Percentiles rank a stretch among this genome's conserved stretches.
These are phyloP conservation scores for Corvus cornix DNA, from an alignment of 2,113 vertebrate species.

Conservation along the genomic window DNA sequence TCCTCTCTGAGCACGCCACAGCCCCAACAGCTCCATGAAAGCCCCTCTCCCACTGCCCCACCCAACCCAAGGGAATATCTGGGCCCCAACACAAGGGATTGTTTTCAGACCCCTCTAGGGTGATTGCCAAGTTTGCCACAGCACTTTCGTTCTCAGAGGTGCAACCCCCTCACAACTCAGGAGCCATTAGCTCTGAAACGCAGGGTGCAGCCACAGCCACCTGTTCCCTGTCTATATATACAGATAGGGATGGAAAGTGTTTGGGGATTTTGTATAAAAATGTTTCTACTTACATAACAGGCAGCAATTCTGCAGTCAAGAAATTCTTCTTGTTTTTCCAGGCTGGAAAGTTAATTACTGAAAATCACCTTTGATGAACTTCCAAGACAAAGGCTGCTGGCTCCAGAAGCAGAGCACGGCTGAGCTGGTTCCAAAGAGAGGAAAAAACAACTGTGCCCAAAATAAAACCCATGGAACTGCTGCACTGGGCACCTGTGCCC, in stretches of 20 bases:
- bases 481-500: rapidly evolving
- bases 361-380: conserved; percentile 26
- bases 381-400: background rate
- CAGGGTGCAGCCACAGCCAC: background rate
- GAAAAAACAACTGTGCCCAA: background rate
- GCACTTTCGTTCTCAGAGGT: background rate
- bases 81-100: background rate
- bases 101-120: rapidly evolving
- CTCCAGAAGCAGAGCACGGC: background rate
- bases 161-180: background rate
- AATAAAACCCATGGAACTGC: background rate
- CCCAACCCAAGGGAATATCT: rapidly evolving
- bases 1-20: background rate
- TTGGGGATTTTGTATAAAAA: background rate
- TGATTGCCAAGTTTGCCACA: background rate
- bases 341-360: background rate
- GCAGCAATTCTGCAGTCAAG: background rate
- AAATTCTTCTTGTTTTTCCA: background rate
- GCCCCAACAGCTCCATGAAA: background rate
- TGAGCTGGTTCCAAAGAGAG: background rate
- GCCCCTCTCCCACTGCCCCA: background rate
- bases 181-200: background rate
- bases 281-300: conserved; percentile 6
- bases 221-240: background rate
- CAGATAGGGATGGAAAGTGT: background rate